Conservation (phyloP, 2,113 vertebrate species). For the Melanostigma gelatinosum region DNA sequence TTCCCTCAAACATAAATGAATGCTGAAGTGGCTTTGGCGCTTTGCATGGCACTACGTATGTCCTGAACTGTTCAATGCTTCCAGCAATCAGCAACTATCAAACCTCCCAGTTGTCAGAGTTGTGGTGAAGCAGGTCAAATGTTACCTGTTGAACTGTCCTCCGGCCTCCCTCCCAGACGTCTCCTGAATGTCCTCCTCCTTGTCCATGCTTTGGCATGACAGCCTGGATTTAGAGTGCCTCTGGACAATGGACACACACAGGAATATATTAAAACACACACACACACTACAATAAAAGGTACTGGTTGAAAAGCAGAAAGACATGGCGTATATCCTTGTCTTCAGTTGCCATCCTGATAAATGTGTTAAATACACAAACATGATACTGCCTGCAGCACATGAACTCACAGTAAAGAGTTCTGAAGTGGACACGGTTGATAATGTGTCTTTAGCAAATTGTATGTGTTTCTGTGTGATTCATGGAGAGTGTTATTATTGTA, state of each 20-base stretch:
- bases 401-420: not conserved
- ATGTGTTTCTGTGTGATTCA: slow-evolving; percentile 7
- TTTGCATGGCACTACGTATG: not conserved
- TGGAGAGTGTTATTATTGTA: slow-evolving; percentile 9
- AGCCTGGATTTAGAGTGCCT: slow-evolving; percentile 88
- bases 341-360: not conserved
- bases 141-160: slow-evolving; percentile 90
- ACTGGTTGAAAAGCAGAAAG: not conserved
- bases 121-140: slow-evolving; percentile 45
- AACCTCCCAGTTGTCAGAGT: slow-evolving; percentile 33
- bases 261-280: slow-evolving; percentile 8
- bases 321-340: not conserved
- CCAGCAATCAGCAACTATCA: slow-evolving; percentile 12
- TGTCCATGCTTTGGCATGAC: slow-evolving; percentile 86
- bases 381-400: slow-evolving; percentile 15
- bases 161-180: slow-evolving; percentile 82
- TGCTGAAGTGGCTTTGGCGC: not conserved
- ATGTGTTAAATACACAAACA: slow-evolving; percentile 10
- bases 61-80: not conserved
- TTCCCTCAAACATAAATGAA: not conserved
- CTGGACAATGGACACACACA: slow-evolving; percentile 74
- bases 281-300: not conserved
- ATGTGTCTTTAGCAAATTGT: slow-evolving; percentile 21
- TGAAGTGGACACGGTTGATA: not conserved
- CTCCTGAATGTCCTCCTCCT: slow-evolving; percentile 89